Percentiles rank a stretch among this genome's conserved stretches.
Evolutionary conservation across 2,888 invertebrate genomes (phyloP).

Genomic region (Drosophila koepferae): DNA sequence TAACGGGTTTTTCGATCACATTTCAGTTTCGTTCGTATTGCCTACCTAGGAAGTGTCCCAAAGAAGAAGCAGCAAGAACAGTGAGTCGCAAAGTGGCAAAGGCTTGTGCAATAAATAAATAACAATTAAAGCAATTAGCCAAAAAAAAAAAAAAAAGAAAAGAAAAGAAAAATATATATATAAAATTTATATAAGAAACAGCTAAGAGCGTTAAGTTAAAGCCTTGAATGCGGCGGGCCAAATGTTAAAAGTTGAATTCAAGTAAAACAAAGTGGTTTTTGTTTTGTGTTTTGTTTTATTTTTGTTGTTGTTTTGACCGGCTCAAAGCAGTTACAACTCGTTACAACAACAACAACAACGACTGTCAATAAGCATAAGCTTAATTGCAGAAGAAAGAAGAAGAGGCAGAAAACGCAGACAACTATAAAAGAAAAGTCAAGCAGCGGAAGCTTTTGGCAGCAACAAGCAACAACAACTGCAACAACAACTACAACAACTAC

Average conservation of each 20-base stretch:
- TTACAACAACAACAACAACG: slow-evolving; percentile 26
- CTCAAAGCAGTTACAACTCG: slow-evolving; percentile 64
- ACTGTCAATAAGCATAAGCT: slow-evolving; percentile 30
- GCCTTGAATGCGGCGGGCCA: slow-evolving; percentile 28
- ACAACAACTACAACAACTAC: slow-evolving; percentile 5
- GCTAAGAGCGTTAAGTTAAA: slow-evolving; percentile 5
- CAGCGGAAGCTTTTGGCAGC: slow-evolving; percentile 36
- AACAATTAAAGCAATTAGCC: background rate
- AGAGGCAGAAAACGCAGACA: slow-evolving; percentile 6
- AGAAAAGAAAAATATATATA: background rate
- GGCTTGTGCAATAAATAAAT: slow-evolving; percentile 6
- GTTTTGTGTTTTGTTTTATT: slow-evolving; percentile 5
- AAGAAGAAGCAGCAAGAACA: slow-evolving; percentile 1
- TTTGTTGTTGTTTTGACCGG: slow-evolving; percentile 26
- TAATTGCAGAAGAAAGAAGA: slow-evolving; percentile 27
- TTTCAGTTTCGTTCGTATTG: slow-evolving; percentile 20
- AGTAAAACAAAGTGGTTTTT: slow-evolving; percentile 21
- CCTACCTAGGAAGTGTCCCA: slow-evolving; percentile 25
- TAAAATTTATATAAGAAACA: background rate
- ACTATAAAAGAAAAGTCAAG: background rate
- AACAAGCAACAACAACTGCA: background rate
- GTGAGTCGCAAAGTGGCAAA: slow-evolving; percentile 7
- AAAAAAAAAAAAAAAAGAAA: background rate
- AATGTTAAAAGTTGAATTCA: slow-evolving; percentile 37
- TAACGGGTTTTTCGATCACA: slow-evolving; percentile 46